Conservation (phyloP, 2,797 vertebrate genomes). For the Ctenochaetus hawaiiensis region DNA sequence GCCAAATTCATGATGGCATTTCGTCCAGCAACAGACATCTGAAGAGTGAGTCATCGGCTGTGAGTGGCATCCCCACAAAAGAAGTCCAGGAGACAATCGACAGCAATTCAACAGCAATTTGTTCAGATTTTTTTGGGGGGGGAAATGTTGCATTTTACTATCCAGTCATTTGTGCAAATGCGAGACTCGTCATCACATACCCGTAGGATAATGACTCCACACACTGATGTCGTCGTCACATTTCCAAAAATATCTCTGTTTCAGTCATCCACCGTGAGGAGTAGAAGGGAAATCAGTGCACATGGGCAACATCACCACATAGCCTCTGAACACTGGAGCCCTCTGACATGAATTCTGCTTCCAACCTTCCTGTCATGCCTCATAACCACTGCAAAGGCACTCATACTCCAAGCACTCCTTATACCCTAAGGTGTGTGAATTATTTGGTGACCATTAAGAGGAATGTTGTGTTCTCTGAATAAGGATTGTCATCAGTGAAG, state of each 20-base stretch:
- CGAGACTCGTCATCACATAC: slow-evolving; percentile 47
- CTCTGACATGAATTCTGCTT: slow-evolving; percentile 27
- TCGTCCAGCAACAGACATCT: slow-evolving; percentile 59
- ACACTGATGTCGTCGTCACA: slow-evolving; percentile 43
- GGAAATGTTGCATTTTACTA: slow-evolving; percentile 42
- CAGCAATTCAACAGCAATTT: slow-evolving; percentile 65
- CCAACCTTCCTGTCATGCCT: slow-evolving; percentile 57
- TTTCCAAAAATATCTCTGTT: slow-evolving; percentile 58
- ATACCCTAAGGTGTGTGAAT: slow-evolving; percentile 61
- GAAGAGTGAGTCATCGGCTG: slow-evolving; percentile 66
- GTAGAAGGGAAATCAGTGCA: slow-evolving; percentile 52
- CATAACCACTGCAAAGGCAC: slow-evolving; percentile 39
- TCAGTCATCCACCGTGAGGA: slow-evolving; percentile 33
- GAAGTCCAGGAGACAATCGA: slow-evolving; percentile 50
- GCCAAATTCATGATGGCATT: slow-evolving; percentile 62
- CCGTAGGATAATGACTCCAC: slow-evolving; percentile 52
- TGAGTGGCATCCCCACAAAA: slow-evolving; percentile 56
- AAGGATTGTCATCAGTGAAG: slow-evolving; percentile 50
- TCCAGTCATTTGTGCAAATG: slow-evolving; percentile 59
- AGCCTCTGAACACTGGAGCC: slow-evolving; percentile 22
- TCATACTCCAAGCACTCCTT: slow-evolving; percentile 34
- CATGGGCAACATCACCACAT: slow-evolving; percentile 13
- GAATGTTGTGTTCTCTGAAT: slow-evolving; percentile 36
- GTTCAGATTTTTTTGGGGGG: slow-evolving; percentile 48
- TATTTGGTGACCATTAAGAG: slow-evolving; percentile 72